Conservation (phyloP, 2,797 vertebrate genomes). For the Chiloscyllium punctatum region DNA sequence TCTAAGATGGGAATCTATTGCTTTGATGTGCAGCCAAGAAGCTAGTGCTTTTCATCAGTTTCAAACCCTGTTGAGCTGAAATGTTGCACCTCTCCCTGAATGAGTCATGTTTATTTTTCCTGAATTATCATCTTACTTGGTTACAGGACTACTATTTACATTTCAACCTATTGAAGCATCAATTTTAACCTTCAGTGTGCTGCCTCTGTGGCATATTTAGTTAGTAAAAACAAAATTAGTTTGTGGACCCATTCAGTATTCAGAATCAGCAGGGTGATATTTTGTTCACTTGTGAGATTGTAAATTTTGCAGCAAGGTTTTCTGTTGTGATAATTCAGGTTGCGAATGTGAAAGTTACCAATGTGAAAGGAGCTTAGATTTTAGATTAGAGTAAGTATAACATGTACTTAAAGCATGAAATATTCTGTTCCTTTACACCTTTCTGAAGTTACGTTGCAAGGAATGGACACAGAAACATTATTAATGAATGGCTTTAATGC, state of each 20-base stretch:
- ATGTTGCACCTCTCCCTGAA: background rate
- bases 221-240: background rate
- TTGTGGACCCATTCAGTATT: background rate
- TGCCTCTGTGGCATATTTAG: background rate
- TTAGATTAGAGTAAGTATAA: background rate
- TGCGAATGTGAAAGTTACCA: background rate
- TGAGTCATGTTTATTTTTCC: background rate
- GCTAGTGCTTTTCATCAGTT: background rate
- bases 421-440: background rate
- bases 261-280: background rate
- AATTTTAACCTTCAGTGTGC: too few species aligned
- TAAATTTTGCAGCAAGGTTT: background rate
- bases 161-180: background rate
- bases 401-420: background rate
- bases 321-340: background rate
- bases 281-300: background rate
- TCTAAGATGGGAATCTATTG: background rate
- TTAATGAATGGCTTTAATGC: background rate
- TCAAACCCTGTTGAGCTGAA: background rate
- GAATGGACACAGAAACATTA: background rate
- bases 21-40: background rate
- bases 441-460: background rate
- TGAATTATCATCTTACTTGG: background rate
- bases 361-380: background rate
- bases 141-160: background rate